Base-by-base conservation (phyloP, 2,888 invertebrate genomes). In the Brachycybe producta region DNA sequence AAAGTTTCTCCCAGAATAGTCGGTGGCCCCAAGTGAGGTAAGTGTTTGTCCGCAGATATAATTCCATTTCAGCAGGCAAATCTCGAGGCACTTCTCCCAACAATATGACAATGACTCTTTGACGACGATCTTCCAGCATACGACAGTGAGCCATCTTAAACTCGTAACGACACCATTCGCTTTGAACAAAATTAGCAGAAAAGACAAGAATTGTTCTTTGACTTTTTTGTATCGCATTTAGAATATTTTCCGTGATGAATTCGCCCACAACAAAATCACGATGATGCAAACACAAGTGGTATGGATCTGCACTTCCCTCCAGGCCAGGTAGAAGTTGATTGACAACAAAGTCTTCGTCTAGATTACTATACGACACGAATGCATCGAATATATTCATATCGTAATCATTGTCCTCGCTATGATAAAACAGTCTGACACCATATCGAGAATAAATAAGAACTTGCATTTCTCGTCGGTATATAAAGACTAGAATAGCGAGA, bases 141-240 rank as follows among this genome's bases (percentile, higher is more conserved):
- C 60, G 57, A n/a, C 55, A 54, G 38, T 60, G 58, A 5, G 59
- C 60, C 40, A 59, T 43, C 2, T 52, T 51, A 43, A 60, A 44
- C 49, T 62, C 62, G 23, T 58, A 58, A 38, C 57, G 53, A 45
- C 61, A 61, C 62, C 61, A 62, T n/a, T 57, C 53, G 38, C 61
- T 61, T 35, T 45, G 47, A 2, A 56, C 52, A 53, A 60, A 60
- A 30, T 54, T 39, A 13, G 58, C 24, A 1, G 60, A 57, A 5
- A 61, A 40, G 7, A 62, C 53, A n/a, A 61, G 30, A 2, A 62
- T 47, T 2, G 61, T 58, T 45, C 58, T 57, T 15, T 57, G 47
- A 26, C 62, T 61, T 24, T 44, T 41, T 19, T 58, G 56, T 23
- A 64, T 58, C 35, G 58, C 56, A 3, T 59, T 54, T 1, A 57